Base-by-base conservation (phyloP, 2,888 invertebrate genomes). In the Eristalis arbustorum region DNA sequence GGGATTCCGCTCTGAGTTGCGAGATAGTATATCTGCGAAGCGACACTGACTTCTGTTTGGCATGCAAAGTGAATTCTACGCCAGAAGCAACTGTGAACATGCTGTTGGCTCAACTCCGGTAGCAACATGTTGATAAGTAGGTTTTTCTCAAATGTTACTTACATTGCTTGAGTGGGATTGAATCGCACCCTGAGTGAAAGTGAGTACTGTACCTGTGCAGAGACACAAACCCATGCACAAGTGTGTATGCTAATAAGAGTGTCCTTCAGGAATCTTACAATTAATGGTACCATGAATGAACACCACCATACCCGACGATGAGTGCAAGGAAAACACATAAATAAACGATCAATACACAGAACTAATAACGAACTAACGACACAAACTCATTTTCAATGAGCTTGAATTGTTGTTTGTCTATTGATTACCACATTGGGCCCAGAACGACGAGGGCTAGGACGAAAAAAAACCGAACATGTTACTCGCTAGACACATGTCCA, bases 341-440 rank as follows among this genome's bases (percentile, higher is more conserved):
- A 18, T 31, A 57, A 72, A 62, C 59, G 40, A 4, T n/a, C 61
- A 73, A 56, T 13, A 42, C 49, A 56, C 8, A 34, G 28, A 57
- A 71, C 37, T 28, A 63, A 69, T n/a, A 69, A 61, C 23, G 49
- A 72, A 49, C 66, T 59, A 42, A 34, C 40, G 56, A 73, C 67
- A 73, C 67, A 73, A 79, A 67, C 69, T 67, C 34, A 66, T 67
- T 73, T 73, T 34, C 28, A 67, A 74, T 56, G 56, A 37, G 28
- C 37, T 73, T 68, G 42, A 74, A 37, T 34, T 28, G 37, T 69
- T 69, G 40, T 69, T 75, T 68, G 62, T 18, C 25, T 75, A 69
- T 69, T 69, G 80, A 81, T 81, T 81, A 63, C 59, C 73, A 73
- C 66, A 49, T 23, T 66, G 66, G 66, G 34, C 28, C 22, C 28